A percentile compares a stretch with the other conserved stretches of the same genome.
Conservation (phyloP, 2,888 invertebrate genomes). For the Prosopocoilus inquinatus region DNA sequence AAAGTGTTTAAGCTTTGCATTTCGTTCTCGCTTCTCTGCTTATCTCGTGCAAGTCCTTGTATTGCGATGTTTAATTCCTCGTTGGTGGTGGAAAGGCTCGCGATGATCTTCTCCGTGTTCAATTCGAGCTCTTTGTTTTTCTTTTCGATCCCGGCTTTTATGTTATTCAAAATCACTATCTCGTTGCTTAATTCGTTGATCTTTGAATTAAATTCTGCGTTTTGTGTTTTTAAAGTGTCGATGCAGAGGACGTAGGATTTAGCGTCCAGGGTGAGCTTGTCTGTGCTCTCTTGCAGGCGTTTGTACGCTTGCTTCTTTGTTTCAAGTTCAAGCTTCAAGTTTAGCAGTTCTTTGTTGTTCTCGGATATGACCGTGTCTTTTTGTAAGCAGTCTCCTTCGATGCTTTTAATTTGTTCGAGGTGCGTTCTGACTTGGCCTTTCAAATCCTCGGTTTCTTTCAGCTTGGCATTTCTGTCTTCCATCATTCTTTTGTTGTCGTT, state of each 20-base stretch:
- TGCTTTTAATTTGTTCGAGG: slow-evolving; percentile 11
- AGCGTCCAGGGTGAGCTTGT: slow-evolving; percentile 11
- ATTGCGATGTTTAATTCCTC: slow-evolving; percentile 21
- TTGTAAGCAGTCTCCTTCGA: slow-evolving; percentile 17
- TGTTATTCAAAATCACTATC: slow-evolving; percentile 18
- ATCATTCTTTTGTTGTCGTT: slow-evolving; percentile 16
- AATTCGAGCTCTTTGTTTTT: slow-evolving; percentile 24
- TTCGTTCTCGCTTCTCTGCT: slow-evolving; percentile 14
- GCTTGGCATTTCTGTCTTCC: slow-evolving; percentile 20
- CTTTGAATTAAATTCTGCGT: slow-evolving; percentile 20
- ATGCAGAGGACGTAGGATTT: slow-evolving; percentile 15
- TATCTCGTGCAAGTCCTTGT: slow-evolving; percentile 11
- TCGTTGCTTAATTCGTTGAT: slow-evolving; percentile 25
- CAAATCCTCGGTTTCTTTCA: slow-evolving; percentile 8
- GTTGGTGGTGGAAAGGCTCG: slow-evolving; percentile 20
- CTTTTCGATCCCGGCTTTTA: slow-evolving; percentile 15
- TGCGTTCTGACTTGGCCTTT: slow-evolving; percentile 10
- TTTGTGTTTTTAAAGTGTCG: slow-evolving; percentile 16
- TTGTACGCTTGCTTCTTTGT: slow-evolving; percentile 16
- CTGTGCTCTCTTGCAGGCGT: slow-evolving; percentile 6
- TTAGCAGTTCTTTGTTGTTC: slow-evolving; percentile 18
- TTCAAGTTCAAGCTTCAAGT: slow-evolving; percentile 20
- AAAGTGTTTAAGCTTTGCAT: slow-evolving; percentile 10
- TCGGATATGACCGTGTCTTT: slow-evolving; percentile 17
- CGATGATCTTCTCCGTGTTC: slow-evolving; percentile 21